Evolutionary conservation across 2,888 invertebrate genomes (phyloP), one percentile per base, ranked within the genome.

Genomic region (Cosmorhoe ocellata): DNA sequence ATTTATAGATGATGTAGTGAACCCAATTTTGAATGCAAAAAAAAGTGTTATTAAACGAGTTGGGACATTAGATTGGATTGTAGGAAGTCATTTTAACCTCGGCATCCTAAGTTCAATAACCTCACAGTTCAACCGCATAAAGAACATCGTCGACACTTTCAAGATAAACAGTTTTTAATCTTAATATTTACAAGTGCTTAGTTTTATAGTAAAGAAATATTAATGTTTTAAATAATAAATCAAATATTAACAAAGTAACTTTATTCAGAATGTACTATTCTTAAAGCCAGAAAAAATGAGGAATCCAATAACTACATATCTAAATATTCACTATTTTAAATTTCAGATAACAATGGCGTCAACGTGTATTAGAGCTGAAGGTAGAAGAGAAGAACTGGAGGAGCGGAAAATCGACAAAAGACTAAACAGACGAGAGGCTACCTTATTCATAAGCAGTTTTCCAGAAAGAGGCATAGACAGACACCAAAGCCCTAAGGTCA

Each of bases 321-420:
- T n/a, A n/a, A n/a, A n/a, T n/a, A n/a, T n/a, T n/a, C n/a, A n/a
- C n/a, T 22, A 34, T 33, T 12, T 37, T 13, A 4, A 6, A 40
- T 84, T 86, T 24, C 86, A 89, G 89, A 74, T 85, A 69, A 78
- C 80, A 56, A 62, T 84, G 28, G 69, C 76, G 27, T 67, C 75
- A 56, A 64, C 76, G 48, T 76, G 72, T 47, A 67, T 64, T 14
- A 61, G 58, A 40, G 68, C 71, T 6, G 24, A 24, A 37, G 72
- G 9, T 1, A 55, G 48, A 54, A 42, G 50, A 10, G 54, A 64
- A 43, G 71, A 74, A 28, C 11, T 75, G 51, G 48, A 65, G 58
- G 64, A 66, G 7, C 32, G 42, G 34, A 56, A 56, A 50, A 24
- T 44, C 3, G 59, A 59, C 4, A 68, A 45, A 60, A 67, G 64